Percentiles rank a stretch among this genome's conserved stretches.
Evolutionary conservation across 2,113 vertebrate species (phyloP).

Genomic region (Chaetura pelagica): DNA sequence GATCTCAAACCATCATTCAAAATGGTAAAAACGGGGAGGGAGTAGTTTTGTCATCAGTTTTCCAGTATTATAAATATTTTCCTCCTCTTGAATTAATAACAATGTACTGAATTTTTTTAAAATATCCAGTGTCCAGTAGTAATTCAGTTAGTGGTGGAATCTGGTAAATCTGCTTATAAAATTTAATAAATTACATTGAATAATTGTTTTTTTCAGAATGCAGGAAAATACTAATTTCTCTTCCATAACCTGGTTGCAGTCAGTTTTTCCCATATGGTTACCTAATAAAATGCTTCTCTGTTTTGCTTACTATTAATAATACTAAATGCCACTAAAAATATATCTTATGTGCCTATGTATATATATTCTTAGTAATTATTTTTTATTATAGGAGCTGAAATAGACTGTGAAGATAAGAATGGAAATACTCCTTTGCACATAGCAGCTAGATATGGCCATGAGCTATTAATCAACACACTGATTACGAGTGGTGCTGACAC

Average conservation of each 20-base stretch:
- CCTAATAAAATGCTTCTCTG: neutral
- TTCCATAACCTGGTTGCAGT: neutral
- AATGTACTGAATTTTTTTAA: neutral
- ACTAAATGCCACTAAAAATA: neutral
- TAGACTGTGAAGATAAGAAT: constrained; percentile 98
- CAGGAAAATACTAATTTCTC: neutral
- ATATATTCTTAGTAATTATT: neutral
- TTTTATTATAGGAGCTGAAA: constrained; percentile 87
- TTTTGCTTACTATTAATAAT: neutral
- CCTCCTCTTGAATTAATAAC: neutral
- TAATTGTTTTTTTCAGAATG: neutral
- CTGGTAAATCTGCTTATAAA: neutral
- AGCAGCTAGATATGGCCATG: constrained; percentile 96
- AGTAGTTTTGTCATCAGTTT: neutral
- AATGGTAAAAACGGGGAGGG: constrained; percentile 84
- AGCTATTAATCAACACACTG: constrained; percentile 97
- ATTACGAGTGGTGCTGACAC: constrained; percentile 95
- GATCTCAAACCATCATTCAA: constrained; percentile 97
- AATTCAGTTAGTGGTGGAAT: neutral
- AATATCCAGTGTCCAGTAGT: neutral
- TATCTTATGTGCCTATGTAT: neutral
- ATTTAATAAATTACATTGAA: neutral
- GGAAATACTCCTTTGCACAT: constrained; percentile 98
- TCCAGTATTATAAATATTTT: neutral
- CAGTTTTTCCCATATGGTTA: neutral